Evolutionary conservation across 2,797 vertebrate genomes (phyloP).

Genomic region (Sarcoramphus papa): DNA sequence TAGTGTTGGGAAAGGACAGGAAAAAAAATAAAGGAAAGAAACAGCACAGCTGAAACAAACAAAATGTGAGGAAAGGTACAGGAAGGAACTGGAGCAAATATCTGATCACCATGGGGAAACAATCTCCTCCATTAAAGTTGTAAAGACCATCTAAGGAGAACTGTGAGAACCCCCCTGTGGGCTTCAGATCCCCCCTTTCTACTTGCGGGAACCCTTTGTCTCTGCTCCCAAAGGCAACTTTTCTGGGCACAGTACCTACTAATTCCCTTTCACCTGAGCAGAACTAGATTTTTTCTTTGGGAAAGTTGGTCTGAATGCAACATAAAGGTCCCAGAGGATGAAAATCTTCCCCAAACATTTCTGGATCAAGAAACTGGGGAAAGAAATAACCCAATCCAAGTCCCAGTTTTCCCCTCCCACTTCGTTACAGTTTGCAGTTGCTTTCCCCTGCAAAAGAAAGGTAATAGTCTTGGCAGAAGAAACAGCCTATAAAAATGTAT

Average conservation of each 20-base stretch:
- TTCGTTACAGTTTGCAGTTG: background rate
- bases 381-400: background rate
- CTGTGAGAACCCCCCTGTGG: background rate
- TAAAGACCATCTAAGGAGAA: background rate
- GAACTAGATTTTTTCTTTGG: background rate
- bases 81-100: background rate
- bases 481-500: background rate
- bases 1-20: background rate
- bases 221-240: background rate
- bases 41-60: background rate
- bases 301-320: background rate
- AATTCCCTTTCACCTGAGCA: background rate
- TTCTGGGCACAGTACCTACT: background rate
- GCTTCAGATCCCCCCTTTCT: background rate
- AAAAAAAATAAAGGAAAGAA: background rate
- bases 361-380: background rate
- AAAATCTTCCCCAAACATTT: background rate
- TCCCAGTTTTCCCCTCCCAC: background rate
- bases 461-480: slow-evolving; percentile 9
- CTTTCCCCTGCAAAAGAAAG: background rate
- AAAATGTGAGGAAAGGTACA: background rate
- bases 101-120: background rate
- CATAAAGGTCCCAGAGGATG: background rate
- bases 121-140: background rate
- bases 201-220: background rate